A percentile compares a stretch with the other conserved stretches of the same genome.
phyloP scores from a whole-genome alignment of 2,113 vertebrate species.

The Campylomormyrus tamandua region DNA sequence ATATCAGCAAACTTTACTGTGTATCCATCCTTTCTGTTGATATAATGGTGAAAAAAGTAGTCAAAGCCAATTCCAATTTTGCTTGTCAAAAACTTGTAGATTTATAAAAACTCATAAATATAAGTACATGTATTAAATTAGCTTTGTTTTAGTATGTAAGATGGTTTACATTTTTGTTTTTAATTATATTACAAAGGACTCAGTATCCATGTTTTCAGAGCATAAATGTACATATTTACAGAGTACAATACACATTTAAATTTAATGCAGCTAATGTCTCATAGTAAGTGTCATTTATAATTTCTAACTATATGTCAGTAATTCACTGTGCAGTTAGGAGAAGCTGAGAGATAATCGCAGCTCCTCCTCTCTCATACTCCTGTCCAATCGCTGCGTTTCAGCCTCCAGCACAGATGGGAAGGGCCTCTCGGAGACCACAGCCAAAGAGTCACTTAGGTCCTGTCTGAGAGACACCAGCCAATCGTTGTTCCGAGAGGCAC shows the following conservation, averaged over 20 bases:
- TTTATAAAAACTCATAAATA: not conserved
- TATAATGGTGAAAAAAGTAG: not conserved
- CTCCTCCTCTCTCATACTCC: slow-evolving; percentile 56
- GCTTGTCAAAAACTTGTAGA: not conserved
- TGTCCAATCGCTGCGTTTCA: slow-evolving; percentile 58
- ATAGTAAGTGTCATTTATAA: not conserved
- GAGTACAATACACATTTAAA: not conserved
- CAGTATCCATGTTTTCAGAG: not conserved
- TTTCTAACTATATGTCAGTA: not conserved
- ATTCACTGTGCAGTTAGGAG: slow-evolving; percentile 21
- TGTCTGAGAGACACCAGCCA: slow-evolving; percentile 48
- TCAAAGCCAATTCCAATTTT: not conserved
- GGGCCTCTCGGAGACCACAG: slow-evolving; percentile 42
- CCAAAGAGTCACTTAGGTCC: slow-evolving; percentile 52
- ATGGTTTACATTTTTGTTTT: not conserved
- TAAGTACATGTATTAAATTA: not conserved
- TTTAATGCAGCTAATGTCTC: not conserved
- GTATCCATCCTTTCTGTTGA: not conserved
- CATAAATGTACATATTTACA: not conserved
- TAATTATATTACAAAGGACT: not conserved
- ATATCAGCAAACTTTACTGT: not conserved
- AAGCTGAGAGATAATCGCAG: slow-evolving; percentile 44
- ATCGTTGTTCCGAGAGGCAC: slow-evolving; percentile 50
- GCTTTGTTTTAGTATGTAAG: not conserved
- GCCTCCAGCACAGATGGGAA: slow-evolving; percentile 47